phyloP scores from a whole-genome alignment of 2,888 invertebrate species.

The Tanypteryx hageni region DNA sequence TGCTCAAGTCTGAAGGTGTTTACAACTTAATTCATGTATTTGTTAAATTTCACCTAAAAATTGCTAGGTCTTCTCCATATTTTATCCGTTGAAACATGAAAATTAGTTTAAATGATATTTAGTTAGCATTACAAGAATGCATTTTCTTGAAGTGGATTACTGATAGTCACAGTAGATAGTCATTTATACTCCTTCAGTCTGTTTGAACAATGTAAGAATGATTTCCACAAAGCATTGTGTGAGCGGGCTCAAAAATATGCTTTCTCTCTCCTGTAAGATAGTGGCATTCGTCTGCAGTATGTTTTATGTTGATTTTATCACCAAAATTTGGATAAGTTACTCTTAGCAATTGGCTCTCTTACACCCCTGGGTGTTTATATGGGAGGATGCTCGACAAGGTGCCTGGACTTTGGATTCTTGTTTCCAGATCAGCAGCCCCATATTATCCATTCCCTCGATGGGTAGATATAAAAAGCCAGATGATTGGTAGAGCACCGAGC shows the following conservation, averaged over 20 bases:
- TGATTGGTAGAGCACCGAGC: not conserved
- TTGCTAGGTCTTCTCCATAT: no score
- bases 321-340: slow-evolving; percentile 33
- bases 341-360: slow-evolving; percentile 35
- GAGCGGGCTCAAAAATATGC: slow-evolving; percentile 54
- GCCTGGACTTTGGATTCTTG: slow-evolving; percentile 47
- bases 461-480: not conserved
- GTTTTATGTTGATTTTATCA: slow-evolving; percentile 32
- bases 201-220: not conserved
- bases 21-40: no score
- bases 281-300: not conserved
- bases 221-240: not conserved
- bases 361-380: slow-evolving; percentile 36
- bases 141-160: no score
- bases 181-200: not conserved
- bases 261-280: slow-evolving; percentile 46
- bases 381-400: slow-evolving; percentile 64
- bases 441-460: slow-evolving; percentile 48
- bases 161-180: not conserved
- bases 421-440: slow-evolving; percentile 44
- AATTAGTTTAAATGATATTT: no score
- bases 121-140: no score
- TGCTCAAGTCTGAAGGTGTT: no score
- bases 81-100: no score
- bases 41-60: no score